These are phyloP conservation scores for Antedon bifida DNA, from an alignment of 35 echinoderm and acorn worm species.

Conservation along the genomic window DNA sequence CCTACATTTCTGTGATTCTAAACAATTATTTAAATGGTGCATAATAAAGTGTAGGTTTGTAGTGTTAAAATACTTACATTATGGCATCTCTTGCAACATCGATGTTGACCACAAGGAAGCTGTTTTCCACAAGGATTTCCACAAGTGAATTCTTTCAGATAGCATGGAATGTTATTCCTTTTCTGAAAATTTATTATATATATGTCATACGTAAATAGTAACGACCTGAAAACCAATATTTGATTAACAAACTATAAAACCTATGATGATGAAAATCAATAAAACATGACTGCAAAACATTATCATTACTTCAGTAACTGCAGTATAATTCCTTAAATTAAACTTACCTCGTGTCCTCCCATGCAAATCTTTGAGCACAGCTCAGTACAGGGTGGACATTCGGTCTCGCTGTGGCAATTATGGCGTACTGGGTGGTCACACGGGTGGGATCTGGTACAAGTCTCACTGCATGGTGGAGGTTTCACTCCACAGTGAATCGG, in stretches of 20 bases:
- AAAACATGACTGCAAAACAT: no score
- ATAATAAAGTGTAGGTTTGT: no score
- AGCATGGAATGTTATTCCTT: constrained; percentile 77
- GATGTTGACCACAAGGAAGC: constrained; percentile 58
- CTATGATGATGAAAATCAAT: no score
- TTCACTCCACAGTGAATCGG: constrained; percentile 75
- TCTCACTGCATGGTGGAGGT: constrained; percentile 44
- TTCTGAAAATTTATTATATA: constrained; percentile 26
- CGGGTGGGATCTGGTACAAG: constrained; percentile 45
- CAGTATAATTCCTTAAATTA: no score
- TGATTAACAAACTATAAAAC: no score
- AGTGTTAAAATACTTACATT: constrained; percentile 24
- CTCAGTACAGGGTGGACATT: constrained; percentile 77
- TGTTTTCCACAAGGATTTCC: constrained; percentile 62
- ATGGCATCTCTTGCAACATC: constrained; percentile 79
- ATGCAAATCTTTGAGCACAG: constrained; percentile 65
- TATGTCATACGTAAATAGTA: background rate
- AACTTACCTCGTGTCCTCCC: constrained; percentile 66
- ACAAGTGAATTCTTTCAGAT: constrained; percentile 70
- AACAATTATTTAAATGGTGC: no score
- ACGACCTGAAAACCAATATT: no score
- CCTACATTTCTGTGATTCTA: no score
- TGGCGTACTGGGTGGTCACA: constrained; percentile 79
- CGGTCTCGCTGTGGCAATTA: constrained; percentile 60
- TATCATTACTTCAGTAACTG: no score